Evolutionary conservation across 2,113 vertebrate species (phyloP).

Genomic region (Eira barbara): DNA sequence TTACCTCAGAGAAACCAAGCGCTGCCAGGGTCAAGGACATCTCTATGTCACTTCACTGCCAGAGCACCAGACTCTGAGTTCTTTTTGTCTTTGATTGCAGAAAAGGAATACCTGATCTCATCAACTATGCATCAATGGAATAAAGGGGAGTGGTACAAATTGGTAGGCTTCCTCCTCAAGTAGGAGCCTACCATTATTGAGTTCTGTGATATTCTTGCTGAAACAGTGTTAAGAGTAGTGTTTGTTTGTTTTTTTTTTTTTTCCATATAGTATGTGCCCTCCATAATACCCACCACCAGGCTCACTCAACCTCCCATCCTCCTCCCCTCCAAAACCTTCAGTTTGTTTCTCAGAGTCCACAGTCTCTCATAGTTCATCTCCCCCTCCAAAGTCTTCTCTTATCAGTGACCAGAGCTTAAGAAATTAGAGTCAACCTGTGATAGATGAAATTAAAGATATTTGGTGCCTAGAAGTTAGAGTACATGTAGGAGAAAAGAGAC

Average conservation of each 20-base stretch:
- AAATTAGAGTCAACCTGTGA: not conserved
- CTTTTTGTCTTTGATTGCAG: not conserved
- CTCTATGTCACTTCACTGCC: not conserved
- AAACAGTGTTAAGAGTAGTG: not conserved
- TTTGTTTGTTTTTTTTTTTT: too few species aligned
- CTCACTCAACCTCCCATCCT: too few species aligned
- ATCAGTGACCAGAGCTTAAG: not conserved
- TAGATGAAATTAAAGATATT: not conserved
- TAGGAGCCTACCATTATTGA: not conserved
- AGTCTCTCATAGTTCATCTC: too few species aligned
- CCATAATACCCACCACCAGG: too few species aligned
- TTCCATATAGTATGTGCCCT: too few species aligned
- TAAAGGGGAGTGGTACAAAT: not conserved
- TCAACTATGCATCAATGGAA: not conserved
- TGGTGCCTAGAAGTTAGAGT: not conserved
- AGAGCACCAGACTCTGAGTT: not conserved
- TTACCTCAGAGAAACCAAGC: not conserved
- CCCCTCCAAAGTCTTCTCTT: not conserved
- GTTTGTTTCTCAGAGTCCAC: too few species aligned
- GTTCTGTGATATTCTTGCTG: not conserved
- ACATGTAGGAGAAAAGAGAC: accelerated
- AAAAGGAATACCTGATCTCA: not conserved
- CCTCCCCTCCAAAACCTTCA: too few species aligned
- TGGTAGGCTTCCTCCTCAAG: not conserved
- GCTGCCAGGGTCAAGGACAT: not conserved